Conservation (phyloP, 2,113 vertebrate genomes). For the Struthidea cinerea region DNA sequence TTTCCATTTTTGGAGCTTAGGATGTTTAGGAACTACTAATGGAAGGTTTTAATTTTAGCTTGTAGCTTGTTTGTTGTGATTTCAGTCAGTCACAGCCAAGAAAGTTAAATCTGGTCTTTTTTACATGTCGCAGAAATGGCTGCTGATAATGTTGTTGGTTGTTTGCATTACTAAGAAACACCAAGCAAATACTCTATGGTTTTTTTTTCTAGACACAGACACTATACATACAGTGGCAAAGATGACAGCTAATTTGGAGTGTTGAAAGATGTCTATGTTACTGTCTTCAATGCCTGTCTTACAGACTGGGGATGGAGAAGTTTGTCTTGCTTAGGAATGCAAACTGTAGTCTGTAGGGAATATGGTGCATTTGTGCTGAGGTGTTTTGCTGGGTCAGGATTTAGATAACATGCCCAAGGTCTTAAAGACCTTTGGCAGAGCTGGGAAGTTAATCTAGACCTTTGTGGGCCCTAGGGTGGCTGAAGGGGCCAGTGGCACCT, state of each 20-base stretch:
- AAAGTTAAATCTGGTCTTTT: neutral
- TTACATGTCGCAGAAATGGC: rapidly evolving
- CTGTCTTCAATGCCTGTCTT: neutral
- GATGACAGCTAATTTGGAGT: neutral
- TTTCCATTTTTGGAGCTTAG: neutral
- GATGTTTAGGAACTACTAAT: neutral
- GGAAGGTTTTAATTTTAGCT: neutral
- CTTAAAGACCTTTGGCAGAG: neutral
- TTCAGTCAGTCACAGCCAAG: neutral
- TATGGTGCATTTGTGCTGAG: neutral
- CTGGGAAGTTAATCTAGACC: neutral
- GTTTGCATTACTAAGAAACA: neutral
- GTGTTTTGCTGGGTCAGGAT: neutral
- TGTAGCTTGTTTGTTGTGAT: neutral
- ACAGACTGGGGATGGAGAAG: neutral
- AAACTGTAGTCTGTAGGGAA: neutral
- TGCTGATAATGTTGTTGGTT: neutral
- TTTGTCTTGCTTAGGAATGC: neutral
- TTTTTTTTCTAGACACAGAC: neutral
- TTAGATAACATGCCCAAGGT: neutral
- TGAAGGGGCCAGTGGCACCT: neutral
- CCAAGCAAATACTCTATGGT: neutral
- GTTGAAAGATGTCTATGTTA: neutral
- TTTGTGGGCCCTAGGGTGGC: neutral
- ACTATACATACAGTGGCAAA: neutral